phyloP scores from a whole-genome alignment of 2,888 invertebrate genomes.

The Apotomis turbidana region DNA sequence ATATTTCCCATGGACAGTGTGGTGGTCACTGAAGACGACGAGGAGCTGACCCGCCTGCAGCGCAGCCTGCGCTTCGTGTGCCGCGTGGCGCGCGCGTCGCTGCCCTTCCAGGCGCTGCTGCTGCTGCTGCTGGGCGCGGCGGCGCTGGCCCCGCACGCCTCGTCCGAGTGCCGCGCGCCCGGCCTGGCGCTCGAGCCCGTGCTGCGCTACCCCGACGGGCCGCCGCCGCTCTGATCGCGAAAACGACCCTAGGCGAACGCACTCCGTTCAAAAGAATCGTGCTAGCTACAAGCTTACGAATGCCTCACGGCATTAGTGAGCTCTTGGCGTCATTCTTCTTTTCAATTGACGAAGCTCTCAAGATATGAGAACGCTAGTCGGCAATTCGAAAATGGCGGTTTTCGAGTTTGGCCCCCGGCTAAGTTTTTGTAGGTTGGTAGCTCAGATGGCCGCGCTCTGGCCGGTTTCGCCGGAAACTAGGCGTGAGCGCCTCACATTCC shows the following conservation, averaged over 20 bases:
- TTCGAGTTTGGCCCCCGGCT: not conserved
- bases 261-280: not conserved
- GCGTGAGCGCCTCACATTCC: slow-evolving; percentile 45
- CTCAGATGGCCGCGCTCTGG: slow-evolving; percentile 22
- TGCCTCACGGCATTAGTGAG: slow-evolving; percentile 5
- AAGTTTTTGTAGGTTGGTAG: slow-evolving; percentile 16
- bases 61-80: slow-evolving; percentile 93
- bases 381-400: slow-evolving; percentile 32
- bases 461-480: slow-evolving; percentile 42
- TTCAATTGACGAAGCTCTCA: slow-evolving; percentile 15
- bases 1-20: slow-evolving; percentile 54
- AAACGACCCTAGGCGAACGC: slow-evolving; percentile 48
- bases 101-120: slow-evolving; percentile 97
- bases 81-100: slow-evolving; percentile 94
- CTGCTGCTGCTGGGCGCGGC: slow-evolving; percentile 96
- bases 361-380: not conserved
- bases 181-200: slow-evolving; percentile 94
- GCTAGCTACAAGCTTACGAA: not conserved
- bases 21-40: slow-evolving; percentile 61
- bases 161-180: slow-evolving; percentile 92
- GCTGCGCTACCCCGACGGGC: slow-evolving; percentile 95
- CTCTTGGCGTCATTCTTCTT: not conserved
- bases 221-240: slow-evolving; percentile 91
- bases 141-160: slow-evolving; percentile 94
- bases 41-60: slow-evolving; percentile 74